Evolutionary conservation across 2,113 vertebrate genomes (phyloP).

Genomic region (Gallinago media): DNA sequence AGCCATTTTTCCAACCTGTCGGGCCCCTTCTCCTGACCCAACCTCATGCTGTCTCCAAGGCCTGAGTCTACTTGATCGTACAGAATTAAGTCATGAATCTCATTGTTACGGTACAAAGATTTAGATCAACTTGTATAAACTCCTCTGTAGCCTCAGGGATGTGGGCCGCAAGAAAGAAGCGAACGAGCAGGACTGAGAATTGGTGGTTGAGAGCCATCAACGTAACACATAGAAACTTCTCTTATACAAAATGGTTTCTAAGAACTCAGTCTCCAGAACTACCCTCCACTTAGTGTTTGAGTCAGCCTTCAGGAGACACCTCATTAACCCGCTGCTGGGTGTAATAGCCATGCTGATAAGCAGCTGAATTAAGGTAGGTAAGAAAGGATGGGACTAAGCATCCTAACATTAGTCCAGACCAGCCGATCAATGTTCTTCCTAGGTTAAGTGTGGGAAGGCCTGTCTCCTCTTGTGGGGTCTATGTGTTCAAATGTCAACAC

Average conservation of each 20-base stretch:
- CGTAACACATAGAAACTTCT: fast-evolving
- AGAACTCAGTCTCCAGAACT: not conserved
- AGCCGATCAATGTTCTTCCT: fast-evolving
- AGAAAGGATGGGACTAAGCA: not conserved
- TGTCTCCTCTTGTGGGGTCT: not conserved
- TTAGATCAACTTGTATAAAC: not conserved
- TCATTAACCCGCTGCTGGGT: not conserved
- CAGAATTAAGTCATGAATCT: not conserved
- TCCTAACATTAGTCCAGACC: not conserved
- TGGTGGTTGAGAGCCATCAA: not conserved
- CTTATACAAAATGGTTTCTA: not conserved
- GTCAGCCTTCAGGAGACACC: not conserved
- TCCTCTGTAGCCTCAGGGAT: not conserved
- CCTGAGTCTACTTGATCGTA: not conserved
- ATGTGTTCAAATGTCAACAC: not conserved
- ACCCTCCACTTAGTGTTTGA: not conserved
- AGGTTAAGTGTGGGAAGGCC: not conserved
- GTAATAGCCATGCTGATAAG: not conserved
- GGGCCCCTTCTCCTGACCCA: not conserved
- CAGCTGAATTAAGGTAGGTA: not conserved
- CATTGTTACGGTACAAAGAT: fast-evolving
- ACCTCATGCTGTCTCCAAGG: not conserved
- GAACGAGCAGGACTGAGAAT: not conserved
- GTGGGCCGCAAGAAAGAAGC: not conserved
- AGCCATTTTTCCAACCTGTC: fast-evolving